A percentile compares a stretch with the other conserved stretches of the same genome.
Conservation (phyloP, 2,113 vertebrate genomes). For the Phoxinus phoxinus region DNA sequence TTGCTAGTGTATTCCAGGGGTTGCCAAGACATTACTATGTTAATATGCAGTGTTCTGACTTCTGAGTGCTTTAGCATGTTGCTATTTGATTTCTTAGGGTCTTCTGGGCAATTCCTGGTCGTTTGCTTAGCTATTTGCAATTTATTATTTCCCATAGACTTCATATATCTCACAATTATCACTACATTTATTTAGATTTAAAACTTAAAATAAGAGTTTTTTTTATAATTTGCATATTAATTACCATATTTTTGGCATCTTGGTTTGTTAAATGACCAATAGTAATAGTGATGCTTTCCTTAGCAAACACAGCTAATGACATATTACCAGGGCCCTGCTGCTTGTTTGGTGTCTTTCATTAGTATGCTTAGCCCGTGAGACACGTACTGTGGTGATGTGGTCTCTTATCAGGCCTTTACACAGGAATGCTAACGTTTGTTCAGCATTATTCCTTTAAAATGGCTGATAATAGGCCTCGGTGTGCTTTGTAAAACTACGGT, state of each 20-base stretch:
- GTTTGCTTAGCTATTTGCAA: too few relatives aligned
- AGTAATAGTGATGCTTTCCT: neutral
- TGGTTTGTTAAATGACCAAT: neutral
- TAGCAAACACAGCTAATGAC: neutral
- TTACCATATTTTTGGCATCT: neutral
- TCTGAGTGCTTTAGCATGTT: neutral
- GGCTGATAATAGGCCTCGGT: constrained; percentile 56
- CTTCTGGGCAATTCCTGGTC: too few relatives aligned
- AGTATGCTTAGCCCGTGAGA: constrained; percentile 49
- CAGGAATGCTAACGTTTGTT: constrained; percentile 52
- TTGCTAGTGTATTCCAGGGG: neutral
- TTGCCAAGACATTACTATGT: neutral
- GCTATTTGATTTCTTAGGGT: neutral
- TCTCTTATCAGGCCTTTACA: constrained; percentile 56
- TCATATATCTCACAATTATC: too few relatives aligned
- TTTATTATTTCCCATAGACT: too few relatives aligned
- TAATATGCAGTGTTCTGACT: neutral
- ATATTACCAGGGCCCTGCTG: neutral
- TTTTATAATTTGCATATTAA: neutral
- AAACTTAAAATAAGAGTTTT: too few relatives aligned
- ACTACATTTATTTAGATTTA: too few relatives aligned
- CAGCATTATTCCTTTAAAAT: constrained; percentile 59
- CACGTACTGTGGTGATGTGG: constrained; percentile 29
- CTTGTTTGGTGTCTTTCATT: constrained; percentile 47
- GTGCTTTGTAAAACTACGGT: constrained; percentile 38